Conservation (phyloP, 37 sponge, comb jelly and placozoan species). For the Sycon ciliatum region DNA sequence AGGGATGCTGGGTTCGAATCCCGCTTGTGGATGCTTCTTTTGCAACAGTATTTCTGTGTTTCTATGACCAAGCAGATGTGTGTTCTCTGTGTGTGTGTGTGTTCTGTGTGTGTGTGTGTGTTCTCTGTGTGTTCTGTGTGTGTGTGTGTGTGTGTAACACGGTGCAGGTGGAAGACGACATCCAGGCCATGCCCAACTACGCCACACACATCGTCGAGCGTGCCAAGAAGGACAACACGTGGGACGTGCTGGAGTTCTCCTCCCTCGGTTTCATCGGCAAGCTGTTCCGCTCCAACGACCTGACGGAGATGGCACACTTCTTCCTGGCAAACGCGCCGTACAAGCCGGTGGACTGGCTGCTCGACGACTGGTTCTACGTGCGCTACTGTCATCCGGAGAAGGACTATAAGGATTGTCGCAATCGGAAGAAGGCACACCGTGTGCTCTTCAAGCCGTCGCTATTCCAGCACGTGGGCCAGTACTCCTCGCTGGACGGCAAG, state of each 20-base stretch:
- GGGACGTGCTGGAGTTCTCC: constrained; percentile 9
- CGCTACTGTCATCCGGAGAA: constrained; percentile 2
- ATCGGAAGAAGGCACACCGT: neutral
- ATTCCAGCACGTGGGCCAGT: constrained; percentile 25
- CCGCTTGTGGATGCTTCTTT: too few relatives aligned
- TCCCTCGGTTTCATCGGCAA: constrained; percentile 18
- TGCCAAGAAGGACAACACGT: neutral
- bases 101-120: neutral
- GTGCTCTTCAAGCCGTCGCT: constrained; percentile 18
- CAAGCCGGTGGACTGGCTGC: constrained; percentile 25
- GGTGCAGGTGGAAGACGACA: neutral
- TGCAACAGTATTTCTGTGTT: neutral
- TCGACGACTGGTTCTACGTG: constrained; percentile 2
- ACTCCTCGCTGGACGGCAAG: constrained; percentile 17
- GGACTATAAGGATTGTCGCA: neutral
- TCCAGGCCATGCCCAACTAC: neutral
- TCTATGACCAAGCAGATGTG: constrained; percentile 22
- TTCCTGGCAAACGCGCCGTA: neutral
- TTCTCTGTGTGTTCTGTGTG: neutral
- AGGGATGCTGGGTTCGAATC: too few relatives aligned
- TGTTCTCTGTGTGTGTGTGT: constrained; percentile 12
- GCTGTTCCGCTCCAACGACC: neutral
- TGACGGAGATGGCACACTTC: neutral
- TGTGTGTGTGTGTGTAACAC: neutral
- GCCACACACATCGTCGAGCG: neutral